Conservation (phyloP, 2,113 vertebrate genomes). For the Crocuta crocuta region DNA sequence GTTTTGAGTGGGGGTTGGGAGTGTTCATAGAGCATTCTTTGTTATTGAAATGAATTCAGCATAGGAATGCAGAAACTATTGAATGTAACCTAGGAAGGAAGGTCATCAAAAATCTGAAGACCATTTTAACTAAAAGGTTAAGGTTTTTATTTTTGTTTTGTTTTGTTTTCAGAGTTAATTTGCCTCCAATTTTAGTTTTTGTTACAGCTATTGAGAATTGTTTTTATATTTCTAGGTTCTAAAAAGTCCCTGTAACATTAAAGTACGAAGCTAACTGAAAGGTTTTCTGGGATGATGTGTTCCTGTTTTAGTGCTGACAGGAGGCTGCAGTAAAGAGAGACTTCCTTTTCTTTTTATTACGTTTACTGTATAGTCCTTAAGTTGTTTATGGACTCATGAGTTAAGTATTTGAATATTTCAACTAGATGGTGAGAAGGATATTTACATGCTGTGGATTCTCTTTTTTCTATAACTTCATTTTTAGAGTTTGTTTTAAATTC, state of each 20-base stretch:
- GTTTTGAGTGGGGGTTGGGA: background rate
- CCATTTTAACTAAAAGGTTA: background rate
- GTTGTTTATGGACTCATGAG: slow-evolving; percentile 66
- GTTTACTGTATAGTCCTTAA: background rate
- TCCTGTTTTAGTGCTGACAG: slow-evolving; percentile 61
- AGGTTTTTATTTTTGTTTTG: background rate
- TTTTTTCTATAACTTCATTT: slow-evolving; percentile 36
- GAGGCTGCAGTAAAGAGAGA: slow-evolving; percentile 52
- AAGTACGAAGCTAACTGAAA: background rate
- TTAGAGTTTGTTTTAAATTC: slow-evolving; percentile 22
- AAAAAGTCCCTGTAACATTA: background rate
- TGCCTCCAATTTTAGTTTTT: slow-evolving; percentile 20
- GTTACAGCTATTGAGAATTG: background rate
- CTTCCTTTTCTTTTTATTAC: slow-evolving; percentile 69
- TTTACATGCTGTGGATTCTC: background rate
- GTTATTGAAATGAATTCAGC: slow-evolving; percentile 68
- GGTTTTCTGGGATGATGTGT: slow-evolving; percentile 34
- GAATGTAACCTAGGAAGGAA: slow-evolving; percentile 70
- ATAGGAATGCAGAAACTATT: slow-evolving; percentile 80
- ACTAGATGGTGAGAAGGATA: background rate
- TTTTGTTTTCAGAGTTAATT: background rate
- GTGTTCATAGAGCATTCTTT: slow-evolving; percentile 57
- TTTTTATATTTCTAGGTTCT: background rate
- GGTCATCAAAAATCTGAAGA: slow-evolving; percentile 47
- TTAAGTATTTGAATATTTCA: background rate